Evolutionary conservation across 92 coral and sea anemone genomes (phyloP), one percentile per base, ranked within the genome.

Genomic region (Virgularia gustaviana): DNA sequence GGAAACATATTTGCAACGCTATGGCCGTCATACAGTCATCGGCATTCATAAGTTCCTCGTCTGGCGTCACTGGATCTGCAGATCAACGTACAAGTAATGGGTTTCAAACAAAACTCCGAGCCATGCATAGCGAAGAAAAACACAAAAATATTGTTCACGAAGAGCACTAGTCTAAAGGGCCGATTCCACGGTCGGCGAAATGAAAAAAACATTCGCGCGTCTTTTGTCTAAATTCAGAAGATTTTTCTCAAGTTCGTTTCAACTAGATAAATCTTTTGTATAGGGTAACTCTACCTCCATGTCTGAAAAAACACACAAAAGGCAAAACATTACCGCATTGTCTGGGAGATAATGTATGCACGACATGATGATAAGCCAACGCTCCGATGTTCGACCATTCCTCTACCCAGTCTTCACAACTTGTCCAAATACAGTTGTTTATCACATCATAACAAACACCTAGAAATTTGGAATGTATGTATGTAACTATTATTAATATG

Each of bases 381-480:
- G 72, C 76, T 31, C 98, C 98, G 44, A 85, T 78, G 53, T 66
- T 39, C 8, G 55, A 58, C 98, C 98, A 92, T 74, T 92, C 96
- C 31, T 83, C 79, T 16, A 90, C 62, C 30, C 80, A 39, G 54
- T 85, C 75, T 63, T 83, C 73, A 35, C 91, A 81, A 79, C 73
- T 86, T 29, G 90, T 84, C 96, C 96, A 92, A 61, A 92, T 72
- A 44, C 62, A 51, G 36, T 76, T 77, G 60, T 84, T 88, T 24
- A 75, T 49, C 31, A 66, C 42, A 71, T 92, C 98, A 75, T 82
- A 85, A 49, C 96, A 92, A 27, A 90, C 79, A 43, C 91, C 98
- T 92, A 36, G 6, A 57, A 30, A 33, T 41, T 54, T 13, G n/a
- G n/a, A n/a, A n/a, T n/a, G n/a, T n/a, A n/a, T n/a, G n/a, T n/a